Conservation (phyloP, 2,888 invertebrate species). For the Oconnorella tubifera region DNA sequence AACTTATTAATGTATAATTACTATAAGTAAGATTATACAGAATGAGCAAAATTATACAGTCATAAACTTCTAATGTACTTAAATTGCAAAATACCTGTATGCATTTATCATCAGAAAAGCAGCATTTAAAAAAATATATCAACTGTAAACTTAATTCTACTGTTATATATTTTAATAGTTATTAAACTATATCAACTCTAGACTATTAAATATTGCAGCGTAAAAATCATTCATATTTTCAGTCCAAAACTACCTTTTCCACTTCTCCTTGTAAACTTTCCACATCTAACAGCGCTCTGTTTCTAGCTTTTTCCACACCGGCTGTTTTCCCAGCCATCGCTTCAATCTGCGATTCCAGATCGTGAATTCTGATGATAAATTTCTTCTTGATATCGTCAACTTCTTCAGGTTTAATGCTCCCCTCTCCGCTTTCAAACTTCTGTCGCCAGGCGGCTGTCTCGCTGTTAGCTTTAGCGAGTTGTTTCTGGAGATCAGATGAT, state of each 20-base stretch:
- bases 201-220: too few species aligned
- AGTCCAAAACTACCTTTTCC: slow-evolving; percentile 65
- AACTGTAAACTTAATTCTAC: too few species aligned
- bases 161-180: too few species aligned
- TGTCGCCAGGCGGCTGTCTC: slow-evolving; percentile 96
- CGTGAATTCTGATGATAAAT: slow-evolving; percentile 88
- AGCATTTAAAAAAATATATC: too few species aligned
- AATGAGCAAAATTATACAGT: too few species aligned
- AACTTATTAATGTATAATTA: too few species aligned
- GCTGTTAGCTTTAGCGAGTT: slow-evolving; percentile 96
- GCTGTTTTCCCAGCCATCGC: slow-evolving; percentile 96
- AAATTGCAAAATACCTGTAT: too few species aligned
- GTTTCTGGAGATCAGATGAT: slow-evolving; percentile 96
- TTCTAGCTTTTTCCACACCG: slow-evolving; percentile 96
- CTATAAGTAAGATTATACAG: too few species aligned
- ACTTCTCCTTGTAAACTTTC: slow-evolving; percentile 97
- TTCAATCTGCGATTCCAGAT: slow-evolving; percentile 95
- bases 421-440: slow-evolving; percentile 86
- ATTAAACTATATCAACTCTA: too few species aligned
- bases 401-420: slow-evolving; percentile 61
- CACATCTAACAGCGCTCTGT: slow-evolving; percentile 91
- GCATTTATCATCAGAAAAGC: too few species aligned
- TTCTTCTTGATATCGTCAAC: slow-evolving; percentile 62
- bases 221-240: too few species aligned
- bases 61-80: too few species aligned